These are phyloP conservation scores for Sphaerodactylus townsendi DNA, from an alignment of 2,113 vertebrate species.

Conservation along the genomic window DNA sequence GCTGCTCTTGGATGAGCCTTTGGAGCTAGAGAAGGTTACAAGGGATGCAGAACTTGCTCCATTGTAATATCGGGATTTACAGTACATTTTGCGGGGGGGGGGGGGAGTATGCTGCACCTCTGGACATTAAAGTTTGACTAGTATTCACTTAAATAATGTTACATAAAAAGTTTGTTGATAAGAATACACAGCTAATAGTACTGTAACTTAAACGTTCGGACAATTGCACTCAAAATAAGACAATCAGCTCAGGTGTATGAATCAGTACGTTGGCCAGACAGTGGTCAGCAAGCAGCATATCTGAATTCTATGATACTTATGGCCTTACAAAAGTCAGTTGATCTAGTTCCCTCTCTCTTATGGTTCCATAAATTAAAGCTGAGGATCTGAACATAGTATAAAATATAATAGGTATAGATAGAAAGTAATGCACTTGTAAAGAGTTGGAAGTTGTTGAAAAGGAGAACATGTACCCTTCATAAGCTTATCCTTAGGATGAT, in stretches of 20 bases:
- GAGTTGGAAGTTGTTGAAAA: background rate
- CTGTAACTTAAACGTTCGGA: slow-evolving; percentile 51
- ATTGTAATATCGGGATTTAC: slow-evolving; percentile 11
- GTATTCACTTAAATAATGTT: slow-evolving; percentile 34
- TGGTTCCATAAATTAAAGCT: slow-evolving; percentile 1
- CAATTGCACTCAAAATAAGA: slow-evolving; percentile 57
- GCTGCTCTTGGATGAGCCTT: background rate
- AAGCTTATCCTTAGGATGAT: background rate
- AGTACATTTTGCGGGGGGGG: slow-evolving; percentile 1
- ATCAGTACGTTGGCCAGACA: slow-evolving; percentile 47
- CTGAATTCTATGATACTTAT: slow-evolving; percentile 40
- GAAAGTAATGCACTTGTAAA: slow-evolving; percentile 4
- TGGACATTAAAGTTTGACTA: slow-evolving; percentile 34
- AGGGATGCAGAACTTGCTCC: background rate
- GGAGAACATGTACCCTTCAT: slow-evolving; percentile 21
- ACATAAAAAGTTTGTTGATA: slow-evolving; percentile 41
- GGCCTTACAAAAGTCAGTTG: slow-evolving; percentile 56
- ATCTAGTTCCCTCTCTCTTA: slow-evolving; percentile 29
- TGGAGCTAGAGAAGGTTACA: background rate
- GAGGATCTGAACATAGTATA: slow-evolving; percentile 4
- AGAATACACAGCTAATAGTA: slow-evolving; percentile 41
- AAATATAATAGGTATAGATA: background rate
- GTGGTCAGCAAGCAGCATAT: slow-evolving; percentile 41
- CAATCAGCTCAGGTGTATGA: slow-evolving; percentile 67
- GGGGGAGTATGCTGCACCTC: slow-evolving; percentile 27